phyloP scores from a whole-genome alignment of 1,140 invertebrate genomes.

The Neocloeon triangulifer region DNA sequence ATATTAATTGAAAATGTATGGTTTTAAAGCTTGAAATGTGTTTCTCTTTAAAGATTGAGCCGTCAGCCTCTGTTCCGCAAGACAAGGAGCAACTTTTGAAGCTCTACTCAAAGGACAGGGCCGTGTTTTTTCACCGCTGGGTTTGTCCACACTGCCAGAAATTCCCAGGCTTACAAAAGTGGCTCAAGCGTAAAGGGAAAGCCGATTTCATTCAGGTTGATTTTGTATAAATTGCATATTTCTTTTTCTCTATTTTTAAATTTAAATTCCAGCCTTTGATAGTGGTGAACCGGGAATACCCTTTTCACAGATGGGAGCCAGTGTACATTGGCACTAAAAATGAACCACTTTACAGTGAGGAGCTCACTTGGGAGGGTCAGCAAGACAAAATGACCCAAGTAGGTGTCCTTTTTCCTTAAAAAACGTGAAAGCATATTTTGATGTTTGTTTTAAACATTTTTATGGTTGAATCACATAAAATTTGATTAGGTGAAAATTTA shows the following conservation, averaged over 20 bases:
- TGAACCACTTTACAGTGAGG: slow-evolving; percentile 59
- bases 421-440: not conserved
- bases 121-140: slow-evolving; percentile 26
- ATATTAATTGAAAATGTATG: too few relatives aligned
- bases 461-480: slow-evolving; percentile 5
- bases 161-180: slow-evolving; percentile 47
- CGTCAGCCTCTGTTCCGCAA: slow-evolving; percentile 27
- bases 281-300: slow-evolving; percentile 39
- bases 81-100: slow-evolving; percentile 26
- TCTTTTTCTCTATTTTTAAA: not conserved
- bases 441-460: not conserved
- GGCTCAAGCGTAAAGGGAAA: slow-evolving; percentile 26
- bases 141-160: slow-evolving; percentile 53
- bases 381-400: slow-evolving; percentile 76
- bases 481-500: too few relatives aligned
- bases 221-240: not conserved
- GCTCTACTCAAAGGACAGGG: slow-evolving; percentile 18
- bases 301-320: slow-evolving; percentile 59
- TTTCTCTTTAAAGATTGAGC: too few relatives aligned
- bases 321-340: slow-evolving; percentile 56
- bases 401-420: too few relatives aligned
- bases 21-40: too few relatives aligned
- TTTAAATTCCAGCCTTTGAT: slow-evolving; percentile 29
- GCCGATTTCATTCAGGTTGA: slow-evolving; percentile 3
- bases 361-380: slow-evolving; percentile 57